These are phyloP conservation scores for Epinotia nisella DNA, from an alignment of 2,888 invertebrate species.

Conservation along the genomic window DNA sequence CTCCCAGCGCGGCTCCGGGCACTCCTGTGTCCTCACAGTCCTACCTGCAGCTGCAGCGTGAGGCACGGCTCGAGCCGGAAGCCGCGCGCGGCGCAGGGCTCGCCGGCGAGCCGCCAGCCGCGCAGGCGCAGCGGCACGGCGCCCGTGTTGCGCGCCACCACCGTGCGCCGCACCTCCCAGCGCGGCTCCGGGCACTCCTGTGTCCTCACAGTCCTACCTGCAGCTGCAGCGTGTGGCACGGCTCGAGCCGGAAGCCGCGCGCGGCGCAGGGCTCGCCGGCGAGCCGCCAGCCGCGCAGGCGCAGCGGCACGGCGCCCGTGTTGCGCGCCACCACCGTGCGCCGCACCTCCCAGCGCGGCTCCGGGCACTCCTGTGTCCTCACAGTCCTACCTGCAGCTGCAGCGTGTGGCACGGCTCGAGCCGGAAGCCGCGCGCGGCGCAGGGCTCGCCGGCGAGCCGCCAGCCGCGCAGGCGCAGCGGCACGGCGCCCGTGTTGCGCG, in stretches of 20 bases:
- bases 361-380: conserved; percentile 24
- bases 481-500: conserved; percentile 95
- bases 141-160: too few species aligned
- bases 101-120: too few species aligned
- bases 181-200: too few species aligned
- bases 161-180: too few species aligned
- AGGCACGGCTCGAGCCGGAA: too few species aligned
- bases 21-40: too few species aligned
- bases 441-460: conserved; percentile 64
- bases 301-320: conserved; percentile 95
- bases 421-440: conserved; percentile 71
- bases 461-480: conserved; percentile 88
- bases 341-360: conserved; percentile 81
- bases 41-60: too few species aligned
- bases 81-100: too few species aligned
- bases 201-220: too few species aligned
- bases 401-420: conserved; percentile 69
- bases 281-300: conserved; percentile 81
- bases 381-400: conserved; percentile 51
- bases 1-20: not conserved
- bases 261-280: conserved; percentile 65
- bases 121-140: too few species aligned
- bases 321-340: conserved; percentile 94
- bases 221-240: too few species aligned
- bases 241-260: conserved; percentile 57